Evolutionary conservation across 2,888 invertebrate genomes (phyloP), one percentile per base, ranked within the genome.

Genomic region (Hirtodrosophila cameraria): DNA sequence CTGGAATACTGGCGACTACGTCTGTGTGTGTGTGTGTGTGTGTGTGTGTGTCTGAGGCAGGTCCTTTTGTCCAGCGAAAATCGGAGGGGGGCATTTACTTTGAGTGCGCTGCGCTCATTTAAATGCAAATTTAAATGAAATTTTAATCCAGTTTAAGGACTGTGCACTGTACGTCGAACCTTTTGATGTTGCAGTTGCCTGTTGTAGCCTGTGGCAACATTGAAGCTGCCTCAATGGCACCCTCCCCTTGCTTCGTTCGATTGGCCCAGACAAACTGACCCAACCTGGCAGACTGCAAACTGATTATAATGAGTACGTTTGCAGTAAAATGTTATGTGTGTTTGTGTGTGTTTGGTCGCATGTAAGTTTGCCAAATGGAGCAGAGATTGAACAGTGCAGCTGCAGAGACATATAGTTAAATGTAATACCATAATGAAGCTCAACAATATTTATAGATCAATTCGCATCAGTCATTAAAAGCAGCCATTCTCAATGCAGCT

Each of bases 81-180:
- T 11, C n/a, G n/a, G n/a, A n/a, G 12, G 50, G 25, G 42, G 48
- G 48, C 75, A 72, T 82, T 75, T 76, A 80, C 80, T 83, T 86
- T 84, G 86, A 80, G 83, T 78, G 66, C 75, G 69, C 59, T 60
- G 63, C 64, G 69, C 85, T 89, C 86, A 88, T 88, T 88, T 88
- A 88, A 88, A 88, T 88, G 89, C 80, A 88, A 88, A 88, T 88
- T 88, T 88, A 88, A 89, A 88, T 88, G 88, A 88, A 88, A 88
- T 88, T 89, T 88, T 88, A 88, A 88, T 88, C 84, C 88, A 70
- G 75, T 88, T 88, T 88, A 85, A 89, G 83, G 65, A 64, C 70
- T 66, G 23, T 42, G 35, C 42, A 48, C 66, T 46, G 46, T 33
- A 63, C 54, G 42, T 60, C 45, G 53, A 59, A 46, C 80, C 81